Conservation (phyloP, 2,888 invertebrate genomes). For the Salpingus planirostris region DNA sequence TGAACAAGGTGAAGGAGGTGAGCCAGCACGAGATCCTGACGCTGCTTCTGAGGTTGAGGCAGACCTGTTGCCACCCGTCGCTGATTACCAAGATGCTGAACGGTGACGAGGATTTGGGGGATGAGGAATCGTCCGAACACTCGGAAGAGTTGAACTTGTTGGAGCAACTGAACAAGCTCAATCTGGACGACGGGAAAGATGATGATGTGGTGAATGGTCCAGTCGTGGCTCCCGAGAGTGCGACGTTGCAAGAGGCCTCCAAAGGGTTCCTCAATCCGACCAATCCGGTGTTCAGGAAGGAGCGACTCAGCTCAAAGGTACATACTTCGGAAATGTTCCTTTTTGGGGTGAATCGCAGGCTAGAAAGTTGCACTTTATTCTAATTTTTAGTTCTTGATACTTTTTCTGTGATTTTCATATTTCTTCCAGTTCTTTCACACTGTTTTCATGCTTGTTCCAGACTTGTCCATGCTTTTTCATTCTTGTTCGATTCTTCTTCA, state of each 20-base stretch:
- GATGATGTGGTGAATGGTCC: conserved; percentile 19
- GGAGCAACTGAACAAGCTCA: conserved; percentile 55
- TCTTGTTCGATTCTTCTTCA: no score
- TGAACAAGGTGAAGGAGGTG: conserved; percentile 47
- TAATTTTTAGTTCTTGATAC: no score
- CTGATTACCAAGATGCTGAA: conserved; percentile 61
- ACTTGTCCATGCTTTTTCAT: no score
- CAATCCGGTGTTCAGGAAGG: conserved; percentile 62
- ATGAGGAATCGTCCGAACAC: conserved; percentile 34
- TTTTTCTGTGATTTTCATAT: no score
- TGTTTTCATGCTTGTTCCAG: no score
- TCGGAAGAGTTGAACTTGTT: conserved; percentile 50
- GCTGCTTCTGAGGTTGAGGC: conserved; percentile 72
- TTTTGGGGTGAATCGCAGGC: no score
- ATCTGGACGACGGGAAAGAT: conserved; percentile 41
- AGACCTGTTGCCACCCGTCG: conserved; percentile 83
- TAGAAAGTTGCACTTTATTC: no score
- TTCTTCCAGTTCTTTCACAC: no score
- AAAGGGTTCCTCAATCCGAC: conserved; percentile 53
- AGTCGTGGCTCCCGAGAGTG: conserved; percentile 32
- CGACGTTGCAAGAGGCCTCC: conserved; percentile 49
- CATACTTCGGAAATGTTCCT: no score
- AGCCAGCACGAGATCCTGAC: conserved; percentile 62
- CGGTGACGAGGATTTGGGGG: conserved; percentile 34
- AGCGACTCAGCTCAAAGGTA: conserved; percentile 56